A percentile compares a stretch with the other conserved stretches of the same genome.
These are phyloP conservation scores for Stomorhina lunata DNA, from an alignment of 2,888 invertebrate genomes.

Conservation along the genomic window DNA sequence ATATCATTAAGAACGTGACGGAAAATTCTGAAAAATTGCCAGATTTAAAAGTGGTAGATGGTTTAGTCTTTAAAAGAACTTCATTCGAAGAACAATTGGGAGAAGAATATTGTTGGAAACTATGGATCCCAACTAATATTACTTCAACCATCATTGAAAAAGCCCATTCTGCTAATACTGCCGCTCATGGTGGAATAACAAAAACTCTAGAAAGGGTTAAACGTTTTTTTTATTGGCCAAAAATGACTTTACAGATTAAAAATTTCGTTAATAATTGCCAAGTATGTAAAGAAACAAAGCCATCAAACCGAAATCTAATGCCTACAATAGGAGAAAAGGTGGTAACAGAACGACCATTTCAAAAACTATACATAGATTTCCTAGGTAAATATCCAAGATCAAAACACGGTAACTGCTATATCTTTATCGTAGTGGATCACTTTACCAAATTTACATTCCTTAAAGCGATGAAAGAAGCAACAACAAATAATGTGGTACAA, in stretches of 20 bases:
- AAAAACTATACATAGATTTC: conserved; percentile 29
- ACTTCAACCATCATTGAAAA: too few species aligned
- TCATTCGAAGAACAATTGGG: too few species aligned
- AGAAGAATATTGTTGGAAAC: too few species aligned
- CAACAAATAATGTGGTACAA: conserved; percentile 6
- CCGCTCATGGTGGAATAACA: too few species aligned
- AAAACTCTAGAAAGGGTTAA: not conserved
- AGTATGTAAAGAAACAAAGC: not conserved
- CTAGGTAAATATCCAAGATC: conserved; percentile 8
- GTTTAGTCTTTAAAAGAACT: too few species aligned
- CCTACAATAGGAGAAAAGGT: not conserved
- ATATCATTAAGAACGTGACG: too few species aligned
- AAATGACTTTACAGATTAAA: not conserved
- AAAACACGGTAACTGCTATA: conserved; percentile 1
- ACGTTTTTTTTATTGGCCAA: not conserved
- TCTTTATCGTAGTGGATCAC: conserved; percentile 22
- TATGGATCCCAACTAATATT: too few species aligned
- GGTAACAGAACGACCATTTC: conserved; percentile 13
- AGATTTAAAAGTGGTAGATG: too few species aligned
- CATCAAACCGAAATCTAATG: not conserved
- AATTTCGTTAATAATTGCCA: not conserved
- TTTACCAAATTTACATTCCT: conserved; percentile 21
- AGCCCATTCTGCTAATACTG: too few species aligned
- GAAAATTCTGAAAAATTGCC: too few species aligned
- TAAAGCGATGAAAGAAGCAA: too few species aligned